Evolutionary conservation across 2,113 vertebrate genomes (phyloP).

Genomic region (Uropsilus gracilis): DNA sequence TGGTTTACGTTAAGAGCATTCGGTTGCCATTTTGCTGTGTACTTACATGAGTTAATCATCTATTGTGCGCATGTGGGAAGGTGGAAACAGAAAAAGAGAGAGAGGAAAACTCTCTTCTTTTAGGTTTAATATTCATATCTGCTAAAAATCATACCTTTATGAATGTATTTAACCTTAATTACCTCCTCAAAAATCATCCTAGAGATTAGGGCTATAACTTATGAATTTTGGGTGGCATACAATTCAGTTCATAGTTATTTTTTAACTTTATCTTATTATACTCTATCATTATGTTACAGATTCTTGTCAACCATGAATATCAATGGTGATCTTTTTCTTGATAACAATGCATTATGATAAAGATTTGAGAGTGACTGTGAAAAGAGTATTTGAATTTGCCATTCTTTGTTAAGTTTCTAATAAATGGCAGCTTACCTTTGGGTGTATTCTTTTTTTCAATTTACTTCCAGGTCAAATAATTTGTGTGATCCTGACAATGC

Average conservation of each 20-base stretch:
- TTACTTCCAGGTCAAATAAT: slow-evolving; percentile 43
- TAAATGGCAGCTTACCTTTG: background rate
- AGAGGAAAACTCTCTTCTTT: background rate
- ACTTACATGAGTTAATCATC: background rate
- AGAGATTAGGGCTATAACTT: background rate
- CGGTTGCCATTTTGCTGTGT: no score
- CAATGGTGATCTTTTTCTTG: background rate
- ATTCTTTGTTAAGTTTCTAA: background rate
- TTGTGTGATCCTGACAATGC: slow-evolving; percentile 11
- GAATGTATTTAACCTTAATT: background rate
- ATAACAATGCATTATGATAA: background rate
- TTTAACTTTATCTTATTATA: background rate
- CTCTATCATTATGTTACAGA: background rate
- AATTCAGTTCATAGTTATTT: background rate
- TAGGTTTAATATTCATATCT: background rate
- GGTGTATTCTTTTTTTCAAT: background rate
- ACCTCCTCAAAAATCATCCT: background rate
- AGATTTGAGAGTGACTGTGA: background rate
- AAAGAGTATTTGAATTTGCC: background rate
- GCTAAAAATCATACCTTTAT: no score
- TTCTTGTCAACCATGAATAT: background rate
- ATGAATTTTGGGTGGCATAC: background rate
- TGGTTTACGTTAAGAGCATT: background rate
- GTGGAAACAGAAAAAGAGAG: background rate
- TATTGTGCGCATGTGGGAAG: background rate